Conservation (phyloP, 1,140 invertebrate genomes). For the Psix sp. region DNA sequence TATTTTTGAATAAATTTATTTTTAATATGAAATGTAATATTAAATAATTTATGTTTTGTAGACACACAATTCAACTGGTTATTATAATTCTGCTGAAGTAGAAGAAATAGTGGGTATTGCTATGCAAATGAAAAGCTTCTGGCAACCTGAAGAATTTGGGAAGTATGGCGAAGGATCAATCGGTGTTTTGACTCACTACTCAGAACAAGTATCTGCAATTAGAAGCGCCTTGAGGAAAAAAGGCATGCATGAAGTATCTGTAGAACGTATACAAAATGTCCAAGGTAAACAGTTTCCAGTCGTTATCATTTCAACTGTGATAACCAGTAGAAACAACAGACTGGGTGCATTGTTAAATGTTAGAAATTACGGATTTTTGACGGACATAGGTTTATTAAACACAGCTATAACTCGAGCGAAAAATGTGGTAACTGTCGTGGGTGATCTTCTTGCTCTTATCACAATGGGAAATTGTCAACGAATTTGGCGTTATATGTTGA, state of each 20-base stretch:
- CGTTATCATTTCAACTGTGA: conserved; percentile 89
- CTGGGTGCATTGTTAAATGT: conserved; percentile 77
- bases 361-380: conserved; percentile 90
- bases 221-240: conserved; percentile 86
- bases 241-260: conserved; percentile 85
- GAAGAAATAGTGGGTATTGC: conserved; percentile 85
- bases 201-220: conserved; percentile 89
- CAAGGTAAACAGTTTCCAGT: conserved; percentile 94
- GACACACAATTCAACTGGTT: conserved; percentile 89
- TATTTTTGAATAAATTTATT: neutral
- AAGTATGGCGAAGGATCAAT: conserved; percentile 85
- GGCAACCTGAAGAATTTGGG: conserved; percentile 86
- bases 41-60: conserved; percentile 62
- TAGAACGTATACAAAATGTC: conserved; percentile 91
- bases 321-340: conserved; percentile 85
- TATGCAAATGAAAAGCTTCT: conserved; percentile 82
- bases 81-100: conserved; percentile 90
- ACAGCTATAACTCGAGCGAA: conserved; percentile 92
- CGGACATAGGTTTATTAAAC: conserved; percentile 90
- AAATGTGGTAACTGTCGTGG: conserved; percentile 91
- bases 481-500: conserved; percentile 90
- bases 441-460: conserved; percentile 90
- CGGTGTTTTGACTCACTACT: conserved; percentile 90
- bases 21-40: neutral
- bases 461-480: conserved; percentile 88